Conservation (phyloP, 2,888 invertebrate species). For the Calliopum simillimum region DNA sequence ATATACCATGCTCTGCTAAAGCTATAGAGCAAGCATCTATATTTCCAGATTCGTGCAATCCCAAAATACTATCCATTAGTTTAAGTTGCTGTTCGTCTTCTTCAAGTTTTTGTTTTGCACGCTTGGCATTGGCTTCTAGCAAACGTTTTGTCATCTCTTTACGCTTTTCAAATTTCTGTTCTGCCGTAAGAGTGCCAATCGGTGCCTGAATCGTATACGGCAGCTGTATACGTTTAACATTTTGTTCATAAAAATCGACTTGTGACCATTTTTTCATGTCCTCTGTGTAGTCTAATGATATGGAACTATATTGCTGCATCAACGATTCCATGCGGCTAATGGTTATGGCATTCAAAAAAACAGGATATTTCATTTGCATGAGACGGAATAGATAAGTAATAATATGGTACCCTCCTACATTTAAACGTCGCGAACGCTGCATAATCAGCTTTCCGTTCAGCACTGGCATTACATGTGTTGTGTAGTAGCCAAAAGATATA, state of each 20-base stretch:
- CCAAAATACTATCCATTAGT: constrained; percentile 81
- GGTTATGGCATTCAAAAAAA: constrained; percentile 88
- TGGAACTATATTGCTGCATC: constrained; percentile 81
- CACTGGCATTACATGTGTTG: constrained; percentile 89
- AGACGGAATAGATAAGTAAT: constrained; percentile 81
- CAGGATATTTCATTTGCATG: constrained; percentile 92
- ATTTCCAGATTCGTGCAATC: constrained; percentile 80
- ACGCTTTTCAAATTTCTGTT: constrained; percentile 88
- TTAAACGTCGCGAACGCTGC: constrained; percentile 82
- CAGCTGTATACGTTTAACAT: constrained; percentile 87
- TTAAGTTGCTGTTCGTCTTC: constrained; percentile 90
- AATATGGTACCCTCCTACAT: constrained; percentile 87
- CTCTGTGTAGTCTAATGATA: constrained; percentile 83
- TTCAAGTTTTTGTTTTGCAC: constrained; percentile 86
- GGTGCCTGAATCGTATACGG: constrained; percentile 78
- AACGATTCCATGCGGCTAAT: constrained; percentile 89
- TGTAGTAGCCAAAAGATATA: constrained; percentile 87
- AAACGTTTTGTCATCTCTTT: constrained; percentile 86
- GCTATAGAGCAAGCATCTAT: constrained; percentile 72
- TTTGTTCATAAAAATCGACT: constrained; percentile 82
- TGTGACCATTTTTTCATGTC: constrained; percentile 86
- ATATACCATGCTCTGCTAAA: constrained; percentile 33
- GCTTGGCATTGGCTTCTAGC: constrained; percentile 89
- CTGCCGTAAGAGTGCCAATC: constrained; percentile 69
- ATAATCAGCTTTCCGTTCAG: constrained; percentile 77